phyloP scores from a whole-genome alignment of 1,140 invertebrate genomes.

The Subanguina moxae region DNA sequence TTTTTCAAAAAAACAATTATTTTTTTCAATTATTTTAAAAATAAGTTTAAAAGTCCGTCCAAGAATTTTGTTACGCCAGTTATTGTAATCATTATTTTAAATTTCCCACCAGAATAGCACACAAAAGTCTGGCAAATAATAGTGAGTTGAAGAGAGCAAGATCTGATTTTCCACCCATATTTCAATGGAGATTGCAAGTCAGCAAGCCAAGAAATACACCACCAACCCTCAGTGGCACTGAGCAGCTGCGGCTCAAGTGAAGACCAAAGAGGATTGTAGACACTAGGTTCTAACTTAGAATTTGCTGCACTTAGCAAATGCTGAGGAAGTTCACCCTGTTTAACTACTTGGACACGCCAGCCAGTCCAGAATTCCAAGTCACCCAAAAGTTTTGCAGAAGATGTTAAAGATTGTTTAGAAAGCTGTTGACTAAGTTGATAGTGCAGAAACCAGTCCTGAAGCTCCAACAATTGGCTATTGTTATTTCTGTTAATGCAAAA shows the following conservation, averaged over 20 bases:
- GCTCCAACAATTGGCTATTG: conserved; percentile 7
- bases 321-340: conserved; percentile 10
- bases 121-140: conserved; percentile 26
- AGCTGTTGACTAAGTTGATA: conserved; percentile 12
- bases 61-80: neutral
- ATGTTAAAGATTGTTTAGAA: neutral
- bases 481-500: conserved; percentile 20
- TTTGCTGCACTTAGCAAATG: conserved; percentile 1
- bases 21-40: neutral
- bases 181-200: neutral
- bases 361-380: conserved; percentile 20
- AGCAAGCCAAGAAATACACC: conserved; percentile 28
- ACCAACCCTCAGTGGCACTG: conserved; percentile 8
- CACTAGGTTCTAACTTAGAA: neutral
- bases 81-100: neutral
- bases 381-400: too few species aligned
- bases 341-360: conserved; percentile 13
- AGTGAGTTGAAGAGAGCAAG: conserved; percentile 14
- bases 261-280: conserved; percentile 17
- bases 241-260: conserved; percentile 18
- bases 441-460: conserved; percentile 28
- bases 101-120: conserved; percentile 13
- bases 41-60: neutral
- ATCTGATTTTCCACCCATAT: conserved; percentile 22
- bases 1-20: neutral